A percentile compares a stretch with the other conserved stretches of the same genome.
phyloP scores from a whole-genome alignment of 2,797 vertebrate species.

The Acrocephalus scirpaceus region DNA sequence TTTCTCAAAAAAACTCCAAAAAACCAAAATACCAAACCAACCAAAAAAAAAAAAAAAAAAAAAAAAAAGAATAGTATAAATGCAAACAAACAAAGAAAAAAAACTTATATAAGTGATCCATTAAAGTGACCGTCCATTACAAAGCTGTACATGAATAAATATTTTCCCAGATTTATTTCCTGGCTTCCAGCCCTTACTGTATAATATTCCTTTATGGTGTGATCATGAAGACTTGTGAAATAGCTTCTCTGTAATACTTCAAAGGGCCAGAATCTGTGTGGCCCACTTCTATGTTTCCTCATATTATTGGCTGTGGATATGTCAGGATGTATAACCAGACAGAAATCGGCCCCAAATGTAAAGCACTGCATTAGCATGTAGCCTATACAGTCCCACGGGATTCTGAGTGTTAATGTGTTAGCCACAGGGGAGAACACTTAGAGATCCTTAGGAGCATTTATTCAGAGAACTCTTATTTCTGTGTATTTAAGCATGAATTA shows the following conservation, averaged over 20 bases:
- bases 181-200: not conserved
- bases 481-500: not conserved
- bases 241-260: not conserved
- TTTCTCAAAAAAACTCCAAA: not conserved
- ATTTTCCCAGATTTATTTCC: not conserved
- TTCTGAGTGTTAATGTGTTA: not conserved
- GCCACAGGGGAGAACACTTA: not conserved
- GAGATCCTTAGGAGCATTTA: not conserved
- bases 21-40: not conserved
- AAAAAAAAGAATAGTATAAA: not conserved
- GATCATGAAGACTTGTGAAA: constrained; percentile 10
- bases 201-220: not conserved
- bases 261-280: not conserved
- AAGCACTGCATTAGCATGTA: not conserved
- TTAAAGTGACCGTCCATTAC: not conserved
- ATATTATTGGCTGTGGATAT: not conserved
- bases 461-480: not conserved
- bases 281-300: not conserved
- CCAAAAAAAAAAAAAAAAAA: not conserved
- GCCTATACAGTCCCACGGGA: not conserved
- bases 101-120: not conserved
- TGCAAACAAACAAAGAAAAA: not conserved
- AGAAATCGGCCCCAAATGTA: not conserved
- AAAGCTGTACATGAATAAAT: not conserved
- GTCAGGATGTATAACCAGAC: not conserved